These are phyloP conservation scores for Cheilosia vernalis DNA, from an alignment of 2,888 invertebrate species.

Conservation along the genomic window DNA sequence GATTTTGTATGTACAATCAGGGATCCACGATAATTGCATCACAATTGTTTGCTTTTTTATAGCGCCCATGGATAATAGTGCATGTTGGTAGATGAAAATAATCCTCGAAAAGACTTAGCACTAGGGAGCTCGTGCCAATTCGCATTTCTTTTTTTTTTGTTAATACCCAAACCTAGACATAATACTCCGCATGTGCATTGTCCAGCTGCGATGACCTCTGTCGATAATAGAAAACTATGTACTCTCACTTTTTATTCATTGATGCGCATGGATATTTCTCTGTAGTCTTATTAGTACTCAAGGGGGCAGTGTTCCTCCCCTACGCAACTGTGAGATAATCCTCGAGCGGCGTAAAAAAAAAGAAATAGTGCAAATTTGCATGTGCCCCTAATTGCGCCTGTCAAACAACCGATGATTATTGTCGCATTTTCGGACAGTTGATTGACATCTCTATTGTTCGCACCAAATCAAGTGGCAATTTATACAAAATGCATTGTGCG, in stretches of 20 bases:
- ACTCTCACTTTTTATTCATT: conserved; percentile 69
- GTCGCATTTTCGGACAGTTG: conserved; percentile 79
- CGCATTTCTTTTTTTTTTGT: not conserved
- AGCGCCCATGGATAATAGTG: conserved; percentile 22
- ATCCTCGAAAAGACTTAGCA: conserved; percentile 51
- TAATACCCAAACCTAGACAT: conserved; percentile 11
- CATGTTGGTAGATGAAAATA: conserved; percentile 63
- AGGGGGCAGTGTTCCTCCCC: conserved; percentile 33
- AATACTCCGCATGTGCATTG: conserved; percentile 51
- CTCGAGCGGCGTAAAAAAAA: conserved; percentile 40
- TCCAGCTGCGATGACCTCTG: conserved; percentile 74
- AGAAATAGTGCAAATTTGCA: conserved; percentile 69
- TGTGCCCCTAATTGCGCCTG: conserved; percentile 71
- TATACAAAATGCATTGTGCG: conserved; percentile 75
- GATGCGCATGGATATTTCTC: conserved; percentile 42
- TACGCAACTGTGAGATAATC: conserved; percentile 64
- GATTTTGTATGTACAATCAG: conserved; percentile 53
- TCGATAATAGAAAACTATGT: conserved; percentile 54
- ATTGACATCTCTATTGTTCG: conserved; percentile 81
- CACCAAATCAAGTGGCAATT: conserved; percentile 80
- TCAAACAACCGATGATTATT: conserved; percentile 68
- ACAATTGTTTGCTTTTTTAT: conserved; percentile 60
- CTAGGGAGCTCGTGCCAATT: conserved; percentile 69
- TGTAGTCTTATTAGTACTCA: conserved; percentile 29
- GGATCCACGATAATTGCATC: conserved; percentile 40